phyloP scores from a whole-genome alignment of 2,113 vertebrate genomes.

The Vireo altiloquus region DNA sequence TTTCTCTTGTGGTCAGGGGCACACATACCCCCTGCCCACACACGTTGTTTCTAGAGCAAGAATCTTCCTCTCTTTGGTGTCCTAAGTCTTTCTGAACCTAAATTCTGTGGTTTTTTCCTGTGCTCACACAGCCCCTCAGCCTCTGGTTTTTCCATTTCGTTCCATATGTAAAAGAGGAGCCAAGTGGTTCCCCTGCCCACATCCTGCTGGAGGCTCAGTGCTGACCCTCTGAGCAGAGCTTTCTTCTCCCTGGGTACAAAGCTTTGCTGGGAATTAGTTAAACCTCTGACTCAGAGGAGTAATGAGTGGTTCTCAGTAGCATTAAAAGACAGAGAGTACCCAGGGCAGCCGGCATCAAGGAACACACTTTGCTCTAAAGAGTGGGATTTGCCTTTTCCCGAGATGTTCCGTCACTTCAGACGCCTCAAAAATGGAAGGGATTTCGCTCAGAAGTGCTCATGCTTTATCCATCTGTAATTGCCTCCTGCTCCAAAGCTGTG shows the following conservation, averaged over 20 bases:
- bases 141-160: not conserved
- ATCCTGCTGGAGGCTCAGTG: not conserved
- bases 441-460: constrained; percentile 31
- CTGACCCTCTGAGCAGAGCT: not conserved
- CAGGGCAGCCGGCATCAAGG: not conserved
- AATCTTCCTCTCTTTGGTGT: not conserved
- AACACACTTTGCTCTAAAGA: not conserved
- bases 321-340: not conserved
- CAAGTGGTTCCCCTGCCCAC: not conserved
- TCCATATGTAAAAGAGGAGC: not conserved
- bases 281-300: constrained; percentile 16
- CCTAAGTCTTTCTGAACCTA: not conserved
- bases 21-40: not conserved
- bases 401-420: constrained; percentile 15
- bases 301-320: not conserved
- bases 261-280: not conserved
- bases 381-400: constrained; percentile 1
- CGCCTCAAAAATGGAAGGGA: not conserved
- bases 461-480: constrained; percentile 5
- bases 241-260: not conserved
- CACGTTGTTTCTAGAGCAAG: not conserved
- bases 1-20: accelerated
- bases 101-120: accelerated
- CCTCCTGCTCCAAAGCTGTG: constrained; percentile 9
- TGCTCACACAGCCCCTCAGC: not conserved